These are phyloP conservation scores for Azemiops feae DNA, from an alignment of 2,113 vertebrate genomes.

Conservation along the genomic window DNA sequence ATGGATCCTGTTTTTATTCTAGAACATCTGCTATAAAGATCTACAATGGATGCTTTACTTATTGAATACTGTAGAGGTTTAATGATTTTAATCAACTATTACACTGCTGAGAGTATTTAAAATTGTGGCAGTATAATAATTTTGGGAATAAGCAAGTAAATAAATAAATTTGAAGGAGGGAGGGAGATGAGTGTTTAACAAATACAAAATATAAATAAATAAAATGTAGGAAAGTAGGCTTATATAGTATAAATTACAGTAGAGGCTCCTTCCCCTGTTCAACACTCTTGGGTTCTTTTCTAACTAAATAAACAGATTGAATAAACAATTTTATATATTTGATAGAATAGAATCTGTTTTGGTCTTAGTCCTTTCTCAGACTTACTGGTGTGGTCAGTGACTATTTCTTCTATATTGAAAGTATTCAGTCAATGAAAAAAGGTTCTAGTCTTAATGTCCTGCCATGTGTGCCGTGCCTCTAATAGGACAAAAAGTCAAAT, in stretches of 20 bases:
- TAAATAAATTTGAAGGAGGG: too few relatives aligned
- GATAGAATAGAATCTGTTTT: background rate
- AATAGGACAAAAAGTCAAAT: background rate
- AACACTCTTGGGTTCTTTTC: background rate
- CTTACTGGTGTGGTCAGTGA: background rate
- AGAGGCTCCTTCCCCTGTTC: background rate
- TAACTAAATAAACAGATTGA: background rate
- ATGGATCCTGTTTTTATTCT: background rate
- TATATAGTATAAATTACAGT: background rate
- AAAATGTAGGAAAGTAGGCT: background rate
- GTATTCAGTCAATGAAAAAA: background rate
- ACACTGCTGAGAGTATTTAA: background rate
- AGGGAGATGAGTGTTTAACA: background rate
- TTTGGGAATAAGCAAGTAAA: background rate
- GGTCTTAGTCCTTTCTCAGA: background rate
- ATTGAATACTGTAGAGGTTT: background rate
- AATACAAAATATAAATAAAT: background rate
- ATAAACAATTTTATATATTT: background rate
- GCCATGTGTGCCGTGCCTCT: background rate
- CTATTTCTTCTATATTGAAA: background rate
- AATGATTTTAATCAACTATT: background rate
- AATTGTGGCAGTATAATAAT: background rate
- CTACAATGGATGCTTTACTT: background rate
- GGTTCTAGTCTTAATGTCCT: background rate
- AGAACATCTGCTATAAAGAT: background rate